Base-by-base conservation (phyloP, 2,113 vertebrate species). In the Hippocampus zosterae region DNA sequence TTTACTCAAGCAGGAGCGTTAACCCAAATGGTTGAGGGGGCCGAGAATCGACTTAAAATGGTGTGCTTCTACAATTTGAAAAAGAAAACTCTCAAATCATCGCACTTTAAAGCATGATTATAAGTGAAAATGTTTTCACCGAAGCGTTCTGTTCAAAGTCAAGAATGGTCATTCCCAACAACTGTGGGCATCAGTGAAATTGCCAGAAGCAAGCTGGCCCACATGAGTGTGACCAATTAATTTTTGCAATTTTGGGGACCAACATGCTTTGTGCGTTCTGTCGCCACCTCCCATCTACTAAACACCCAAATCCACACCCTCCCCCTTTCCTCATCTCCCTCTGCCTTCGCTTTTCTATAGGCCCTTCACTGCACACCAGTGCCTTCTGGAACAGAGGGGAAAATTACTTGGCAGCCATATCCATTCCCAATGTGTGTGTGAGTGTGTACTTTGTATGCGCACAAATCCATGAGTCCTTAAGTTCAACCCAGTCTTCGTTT, bases 341-440 rank as follows among this genome's bases (percentile, higher is more conserved):
- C 68, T 69, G 69, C 72, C 25, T 84, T 75, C 69, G 70, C 52
- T 55, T 78, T 81, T 82, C 78, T 82, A 87, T 87, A 87, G 79
- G 81, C 83, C 81, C 85, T 82, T 85, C 56, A 68, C 70, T 88
- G 79, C 84, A 86, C 88, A 84, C 85, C 77, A 81, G 80, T 80
- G 83, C 81, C 78, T 88, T 72, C 85, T 81, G 83, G 85, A 87
- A 81, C 85, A 75, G 85, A 86, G 79, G 77, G 74, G 83, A 76
- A 90, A 85, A 85, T 82, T 57, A 84, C 81, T 88, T 88, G 85
- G 84, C 88, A 88, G 81, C 81, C 84, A 81, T 80, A 88, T 84
- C 85, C 81, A 75, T 84, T 88, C 79, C 81, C 88, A 84, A 88
- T 85, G 61, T 65, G 44, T 67, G 29, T 70, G 74, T 63, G 60